Base-by-base conservation (phyloP, 2,797 vertebrate species). In the Natrix natrix region DNA sequence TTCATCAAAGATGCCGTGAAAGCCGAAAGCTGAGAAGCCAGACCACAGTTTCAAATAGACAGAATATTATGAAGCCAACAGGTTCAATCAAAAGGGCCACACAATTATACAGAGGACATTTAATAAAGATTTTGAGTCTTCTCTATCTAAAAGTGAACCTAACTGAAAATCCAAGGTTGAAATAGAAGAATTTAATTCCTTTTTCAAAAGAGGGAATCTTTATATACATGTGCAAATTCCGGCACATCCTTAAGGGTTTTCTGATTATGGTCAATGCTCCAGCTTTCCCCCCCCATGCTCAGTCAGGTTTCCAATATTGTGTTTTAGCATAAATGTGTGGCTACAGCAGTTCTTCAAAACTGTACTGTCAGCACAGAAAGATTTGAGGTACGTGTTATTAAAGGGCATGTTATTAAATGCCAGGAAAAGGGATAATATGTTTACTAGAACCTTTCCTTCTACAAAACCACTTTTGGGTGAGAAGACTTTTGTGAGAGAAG, bases 31-130 rank as follows among this genome's bases (percentile, higher is more conserved):
- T 89, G 26, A 83, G 87, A 48, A 55, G 90, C 90, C 93, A 93
- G 90, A 91, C 87, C 90, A 93, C 66, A 60, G 43, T 93, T 93
- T 88, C 90, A 55, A 89, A 88, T 89, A 83, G 28, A 61, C 55
- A 86, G 59, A 52, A 87, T 86, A 90, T 52, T 55, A 13, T 66
- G 69, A 32, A 69, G 90, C 48, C 66, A 88, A 88, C 74, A 43
- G 26, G 78, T 57, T 63, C 17, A 66, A 87, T 91, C 83, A 88
- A 93, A 86, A 91, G 61, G 83, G 83, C 89, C 55, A 60, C 78
- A 59, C 63, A 88, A 60, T 91, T 91, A 48, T 88, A 56, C 4
- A 59, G 60, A 87, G 20, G 86, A 60, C 54, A 86, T 83, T 63
- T 48, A 59, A 60, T 48, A 24, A 90, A 37, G 57, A 8, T 54